Base-by-base conservation (phyloP, 2,797 vertebrate species). In the Dermochelys coriacea region DNA sequence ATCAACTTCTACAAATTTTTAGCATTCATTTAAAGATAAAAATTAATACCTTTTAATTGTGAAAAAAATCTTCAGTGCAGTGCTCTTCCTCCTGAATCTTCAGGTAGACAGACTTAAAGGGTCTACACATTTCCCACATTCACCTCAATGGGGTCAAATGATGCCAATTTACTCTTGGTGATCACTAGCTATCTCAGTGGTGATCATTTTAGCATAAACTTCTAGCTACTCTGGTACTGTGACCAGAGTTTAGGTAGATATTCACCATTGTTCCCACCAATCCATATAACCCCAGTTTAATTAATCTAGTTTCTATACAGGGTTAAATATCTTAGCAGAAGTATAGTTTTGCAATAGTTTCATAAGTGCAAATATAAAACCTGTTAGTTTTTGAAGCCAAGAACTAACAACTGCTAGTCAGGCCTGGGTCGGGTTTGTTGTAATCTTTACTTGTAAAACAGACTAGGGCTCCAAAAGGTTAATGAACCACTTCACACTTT, bases 401-500 rank as follows among this genome's bases (percentile, higher is more conserved):
- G 86, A 88, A 88, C 97, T 97, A 97, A 97, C 96, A 97, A 97
- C 95, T 86, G 92, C 85, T 96, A 34, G 93, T 83, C 78, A 93
- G 94, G 94, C 87, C 83, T 88, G 82, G 96, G 93, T 97, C 96
- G 97, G 95, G 97, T 98, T 97, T 97, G 98, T 97, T 98, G 95
- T 90, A 98, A 97, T 98, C 98, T 98, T 98, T 97, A 94, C 94
- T 96, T 97, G 88, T 87, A 98, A 98, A 98, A 98, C 98, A 98
- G 96, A 97, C 98, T 97, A 95, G 98, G 97, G 98, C 98, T 98
- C 98, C 96, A 97, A 98, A 98, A 99, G 99, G 99, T 99, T 99
- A 99, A 99, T 99, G 98, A 99, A 99, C 98, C 99, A 99, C 99
- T 98, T 98, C 98, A 98, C 99, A 98, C 98, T 99, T 98, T 98